Percentiles rank a stretch among this genome's conserved stretches.
Evolutionary conservation across 2,113 vertebrate genomes (phyloP).

Genomic region (Theristicus caerulescens): DNA sequence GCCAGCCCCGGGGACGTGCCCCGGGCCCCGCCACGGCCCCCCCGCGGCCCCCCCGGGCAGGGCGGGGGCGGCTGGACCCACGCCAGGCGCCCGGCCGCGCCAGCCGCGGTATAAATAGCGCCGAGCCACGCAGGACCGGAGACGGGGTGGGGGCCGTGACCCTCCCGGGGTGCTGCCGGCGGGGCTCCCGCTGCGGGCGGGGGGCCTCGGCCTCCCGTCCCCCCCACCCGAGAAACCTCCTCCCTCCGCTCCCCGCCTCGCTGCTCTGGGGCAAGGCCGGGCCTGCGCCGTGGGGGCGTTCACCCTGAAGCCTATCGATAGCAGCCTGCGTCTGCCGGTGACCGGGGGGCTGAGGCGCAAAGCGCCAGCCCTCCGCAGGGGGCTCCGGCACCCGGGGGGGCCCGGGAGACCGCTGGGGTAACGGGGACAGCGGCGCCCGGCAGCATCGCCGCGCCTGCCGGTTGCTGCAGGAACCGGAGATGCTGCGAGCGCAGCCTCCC

Average conservation of each 20-base stretch:
- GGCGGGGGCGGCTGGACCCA: conserved; percentile 1
- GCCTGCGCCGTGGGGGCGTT: not conserved
- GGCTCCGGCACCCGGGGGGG: not conserved
- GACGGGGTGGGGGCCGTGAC: not conserved
- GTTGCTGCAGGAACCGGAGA: not conserved
- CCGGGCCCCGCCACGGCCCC: not conserved
- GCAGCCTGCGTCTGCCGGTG: not conserved
- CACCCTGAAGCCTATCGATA: not conserved
- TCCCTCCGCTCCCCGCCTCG: no score
- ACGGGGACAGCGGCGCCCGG: not conserved
- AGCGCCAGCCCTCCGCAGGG: not conserved
- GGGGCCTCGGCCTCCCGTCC: not conserved
- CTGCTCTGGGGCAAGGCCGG: not conserved
- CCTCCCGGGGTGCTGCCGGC: not conserved
- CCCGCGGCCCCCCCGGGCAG: no score
- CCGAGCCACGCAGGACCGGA: not conserved
- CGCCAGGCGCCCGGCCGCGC: not conserved
- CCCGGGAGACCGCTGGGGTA: not conserved
- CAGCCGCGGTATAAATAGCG: conserved; percentile 27
- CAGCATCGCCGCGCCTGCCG: not conserved
- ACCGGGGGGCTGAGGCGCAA: not conserved
- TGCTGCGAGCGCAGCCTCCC: not conserved
- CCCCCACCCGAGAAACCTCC: no score
- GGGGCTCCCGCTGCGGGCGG: not conserved
- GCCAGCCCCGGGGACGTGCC: not conserved